Evolutionary conservation across 1,140 invertebrate genomes (phyloP), one percentile per base, ranked within the genome.

Genomic region (Conus betulinus): DNA sequence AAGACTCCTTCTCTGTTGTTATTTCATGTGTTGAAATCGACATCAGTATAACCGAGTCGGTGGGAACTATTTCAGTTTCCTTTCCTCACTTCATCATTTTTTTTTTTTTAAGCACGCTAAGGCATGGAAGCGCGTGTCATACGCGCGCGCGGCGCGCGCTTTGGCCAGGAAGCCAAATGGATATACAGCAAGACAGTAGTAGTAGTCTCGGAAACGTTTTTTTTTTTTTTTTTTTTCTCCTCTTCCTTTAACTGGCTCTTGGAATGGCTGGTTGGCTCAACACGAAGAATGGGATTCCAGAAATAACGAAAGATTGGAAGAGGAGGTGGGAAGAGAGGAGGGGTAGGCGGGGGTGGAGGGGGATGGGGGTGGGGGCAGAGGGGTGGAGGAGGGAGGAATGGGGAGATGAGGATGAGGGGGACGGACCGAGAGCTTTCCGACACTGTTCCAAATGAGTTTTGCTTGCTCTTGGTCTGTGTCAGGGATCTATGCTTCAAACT

Each of bases 1-100:
- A 52, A 52, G 11, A 4, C 60, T 13, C 52, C 23, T 86, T n/a
- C 63, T 86, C 57, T 86, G 71, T 87, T 87, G 85, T 87, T 79
- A 87, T 87, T 87, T 53, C 85, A 87, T 87, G 85, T 87, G 85
- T 78, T 87, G 85, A 87, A 87, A 87, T 57, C 51, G 85, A 57
- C 85, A 87, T 78, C 51, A 51, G 39, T 39, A 39, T 39, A 39
- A 39, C 39, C 39, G 39, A 39, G 0, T 39, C 39, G 39, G 39
- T 39, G 39, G 39, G 76, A 20, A 51, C 2, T n/a, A 52, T 53
- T 74, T 20, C 85, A 52, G 67, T 76, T 76, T 67, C 57, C 71
- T 85, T 51, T 53, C 85, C 39, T 5, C 85, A 86, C 85, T 86
- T 25, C 71, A 86, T 86, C 85, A 86, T 74, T 86, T 53, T 81